phyloP scores from a whole-genome alignment of 2,888 invertebrate species.

The Phasia obesa region DNA sequence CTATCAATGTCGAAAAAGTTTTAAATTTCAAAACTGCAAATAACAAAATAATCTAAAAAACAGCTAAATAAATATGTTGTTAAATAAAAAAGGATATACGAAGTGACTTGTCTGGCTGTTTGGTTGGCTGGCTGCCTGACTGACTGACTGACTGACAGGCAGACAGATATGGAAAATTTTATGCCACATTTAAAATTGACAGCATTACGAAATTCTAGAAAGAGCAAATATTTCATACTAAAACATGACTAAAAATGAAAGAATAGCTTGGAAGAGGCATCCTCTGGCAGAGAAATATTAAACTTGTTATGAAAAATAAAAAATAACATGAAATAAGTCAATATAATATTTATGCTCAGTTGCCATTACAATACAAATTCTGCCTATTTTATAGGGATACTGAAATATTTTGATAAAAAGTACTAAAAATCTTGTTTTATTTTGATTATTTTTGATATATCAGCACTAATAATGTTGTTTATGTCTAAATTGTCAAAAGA shows the following conservation, averaged over 20 bases:
- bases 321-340: slow-evolving; percentile 3
- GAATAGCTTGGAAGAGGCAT: slow-evolving; percentile 28
- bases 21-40: slow-evolving; percentile 64
- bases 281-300: slow-evolving; percentile 39
- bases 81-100: slow-evolving; percentile 6
- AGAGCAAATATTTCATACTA: slow-evolving; percentile 9
- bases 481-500: slow-evolving; percentile 20
- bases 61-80: slow-evolving; percentile 35
- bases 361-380: slow-evolving; percentile 8
- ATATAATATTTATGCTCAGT: slow-evolving; percentile 1
- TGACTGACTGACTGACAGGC: slow-evolving; percentile 8
- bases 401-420: neutral
- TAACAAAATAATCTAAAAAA: slow-evolving; percentile 48
- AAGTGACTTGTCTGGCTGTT: slow-evolving; percentile 29
- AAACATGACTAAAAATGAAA: neutral
- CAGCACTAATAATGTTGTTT: slow-evolving; percentile 30
- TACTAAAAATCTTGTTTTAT: slow-evolving; percentile 18
- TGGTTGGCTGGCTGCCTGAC: neutral
- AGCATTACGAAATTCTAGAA: slow-evolving; percentile 44
- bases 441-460: slow-evolving; percentile 39
- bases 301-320: slow-evolving; percentile 35
- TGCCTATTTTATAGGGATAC: neutral
- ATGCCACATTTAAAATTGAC: slow-evolving; percentile 61
- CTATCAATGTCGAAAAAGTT: slow-evolving; percentile 65
- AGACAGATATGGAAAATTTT: slow-evolving; percentile 30